Conservation (phyloP, 2,888 invertebrate genomes). For the Spatulosminthurus flaviceps region DNA sequence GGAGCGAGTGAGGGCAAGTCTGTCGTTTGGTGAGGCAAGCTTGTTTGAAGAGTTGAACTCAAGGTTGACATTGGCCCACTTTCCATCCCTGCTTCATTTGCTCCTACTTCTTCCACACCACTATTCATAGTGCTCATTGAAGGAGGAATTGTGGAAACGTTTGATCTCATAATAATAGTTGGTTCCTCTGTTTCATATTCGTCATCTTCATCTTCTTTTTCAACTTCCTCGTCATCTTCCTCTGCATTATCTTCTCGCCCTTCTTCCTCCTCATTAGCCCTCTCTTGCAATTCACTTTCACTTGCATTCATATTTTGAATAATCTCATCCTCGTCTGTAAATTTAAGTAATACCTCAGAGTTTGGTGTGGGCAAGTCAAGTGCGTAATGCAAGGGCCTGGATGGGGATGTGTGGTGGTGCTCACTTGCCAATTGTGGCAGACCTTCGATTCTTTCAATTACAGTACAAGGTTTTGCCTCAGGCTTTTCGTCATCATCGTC, state of each 20-base stretch:
- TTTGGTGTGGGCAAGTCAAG: slow-evolving; percentile 25
- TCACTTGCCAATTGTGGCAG: slow-evolving; percentile 25
- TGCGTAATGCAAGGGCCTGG: not conserved
- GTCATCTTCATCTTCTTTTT: not conserved
- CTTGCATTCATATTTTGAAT: slow-evolving; percentile 2
- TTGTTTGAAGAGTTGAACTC: slow-evolving; percentile 45
- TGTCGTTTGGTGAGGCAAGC: slow-evolving; percentile 54
- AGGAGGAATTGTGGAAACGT: slow-evolving; percentile 6
- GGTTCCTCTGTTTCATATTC: not conserved
- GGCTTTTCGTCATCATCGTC: slow-evolving; percentile 14
- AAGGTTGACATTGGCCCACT: slow-evolving; percentile 63
- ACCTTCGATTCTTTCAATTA: slow-evolving; percentile 30
- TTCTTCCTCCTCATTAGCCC: not conserved
- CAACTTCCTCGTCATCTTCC: slow-evolving; percentile 8
- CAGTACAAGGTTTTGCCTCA: slow-evolving; percentile 10
- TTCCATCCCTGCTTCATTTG: slow-evolving; percentile 44
- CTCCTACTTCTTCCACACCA: not conserved
- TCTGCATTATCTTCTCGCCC: not conserved
- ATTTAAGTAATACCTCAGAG: slow-evolving; percentile 44
- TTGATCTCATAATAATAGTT: slow-evolving; percentile 26
- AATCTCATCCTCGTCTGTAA: slow-evolving; percentile 38
- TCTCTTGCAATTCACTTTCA: slow-evolving; percentile 9
- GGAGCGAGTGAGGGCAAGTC: slow-evolving; percentile 53
- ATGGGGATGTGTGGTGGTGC: not conserved
- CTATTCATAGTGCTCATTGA: slow-evolving; percentile 1